Evolutionary conservation across 2,797 vertebrate genomes (phyloP), one percentile per base, ranked within the genome.

Genomic region (Myiotriccus ornatus): DNA sequence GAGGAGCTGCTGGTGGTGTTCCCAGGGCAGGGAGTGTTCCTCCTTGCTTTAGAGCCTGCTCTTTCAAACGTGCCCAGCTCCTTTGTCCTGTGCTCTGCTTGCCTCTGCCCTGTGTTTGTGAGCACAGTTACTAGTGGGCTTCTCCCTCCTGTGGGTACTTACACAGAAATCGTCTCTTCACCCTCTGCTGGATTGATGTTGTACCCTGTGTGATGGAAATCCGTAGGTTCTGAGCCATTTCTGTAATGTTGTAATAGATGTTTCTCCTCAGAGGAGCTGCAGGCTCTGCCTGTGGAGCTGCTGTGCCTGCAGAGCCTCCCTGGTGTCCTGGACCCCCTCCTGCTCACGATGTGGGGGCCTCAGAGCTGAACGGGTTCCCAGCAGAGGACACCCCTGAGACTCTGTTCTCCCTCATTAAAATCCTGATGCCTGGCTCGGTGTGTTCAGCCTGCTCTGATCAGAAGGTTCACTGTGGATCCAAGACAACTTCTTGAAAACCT

Each of bases 281-380:
- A 41, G 44, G 20, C 35, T 43, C 75, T 0, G 4, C 8, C 1
- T 0, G 0, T 37, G 23, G 37, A 76, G 47, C 41, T 60, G 5
- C 10, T 44, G 17, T 0, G 0, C 62, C n/a, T 53, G 35, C 19
- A 41, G 59, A 18, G 6, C 17, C 28, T 18, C 30, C 27, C 44
- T 2, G 19, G 27, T 0, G 5, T n/a, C 14, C 52, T 6, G 2
- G 1, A 8, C 28, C 24, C 20, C 32, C 55, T 43, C 49, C 25
- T 0, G 0, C 12, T 6, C 14, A 7, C 1, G 4, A 2, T 8
- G 3, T 2, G 1, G 12, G 16, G 22, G 7, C 37, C 53, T 67
- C 3, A 0, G 43, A 49, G 5, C 70, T 59, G 2, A 5, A 0
- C 0, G 0, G 5, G 0, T 21, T n/a, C 64, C 39, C 47, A 60